phyloP scores from a whole-genome alignment of 92 coral and sea anemone species.

The Porites lobata region DNA sequence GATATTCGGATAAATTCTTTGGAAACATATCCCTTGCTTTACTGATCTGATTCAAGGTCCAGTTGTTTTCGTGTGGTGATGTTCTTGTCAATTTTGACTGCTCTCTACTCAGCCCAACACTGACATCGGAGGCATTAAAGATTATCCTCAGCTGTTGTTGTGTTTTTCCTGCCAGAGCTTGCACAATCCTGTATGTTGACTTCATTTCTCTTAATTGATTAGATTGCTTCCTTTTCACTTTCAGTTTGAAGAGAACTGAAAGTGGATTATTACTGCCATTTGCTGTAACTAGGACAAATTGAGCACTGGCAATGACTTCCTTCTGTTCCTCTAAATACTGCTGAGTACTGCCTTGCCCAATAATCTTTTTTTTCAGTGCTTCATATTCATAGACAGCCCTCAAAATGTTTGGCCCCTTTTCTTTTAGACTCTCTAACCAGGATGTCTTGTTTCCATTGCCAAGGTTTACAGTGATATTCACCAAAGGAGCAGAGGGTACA shows the following conservation, averaged over 20 bases:
- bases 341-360: constrained; percentile 2
- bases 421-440: constrained; percentile 74
- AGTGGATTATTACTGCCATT: constrained; percentile 29
- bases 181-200: constrained; percentile 66
- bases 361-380: not conserved
- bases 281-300: constrained; percentile 32
- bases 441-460: constrained; percentile 32
- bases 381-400: constrained; percentile 63
- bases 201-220: constrained; percentile 30
- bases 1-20: constrained; percentile 64
- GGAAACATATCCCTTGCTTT: constrained; percentile 74
- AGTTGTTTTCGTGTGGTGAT: constrained; percentile 5
- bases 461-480: constrained; percentile 80
- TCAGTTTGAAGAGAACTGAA: constrained; percentile 66
- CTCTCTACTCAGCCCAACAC: constrained; percentile 45
- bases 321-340: constrained; percentile 4
- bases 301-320: constrained; percentile 18
- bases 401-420: constrained; percentile 74
- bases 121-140: constrained; percentile 67
- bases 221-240: constrained; percentile 55
- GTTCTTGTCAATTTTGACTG: constrained; percentile 10
- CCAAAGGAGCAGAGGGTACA: constrained; percentile 63
- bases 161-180: constrained; percentile 54
- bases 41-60: constrained; percentile 45
- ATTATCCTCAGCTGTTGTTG: constrained; percentile 47